Evolutionary conservation across 2,797 vertebrate species (phyloP).

Genomic region (Diglossa cyanea): DNA sequence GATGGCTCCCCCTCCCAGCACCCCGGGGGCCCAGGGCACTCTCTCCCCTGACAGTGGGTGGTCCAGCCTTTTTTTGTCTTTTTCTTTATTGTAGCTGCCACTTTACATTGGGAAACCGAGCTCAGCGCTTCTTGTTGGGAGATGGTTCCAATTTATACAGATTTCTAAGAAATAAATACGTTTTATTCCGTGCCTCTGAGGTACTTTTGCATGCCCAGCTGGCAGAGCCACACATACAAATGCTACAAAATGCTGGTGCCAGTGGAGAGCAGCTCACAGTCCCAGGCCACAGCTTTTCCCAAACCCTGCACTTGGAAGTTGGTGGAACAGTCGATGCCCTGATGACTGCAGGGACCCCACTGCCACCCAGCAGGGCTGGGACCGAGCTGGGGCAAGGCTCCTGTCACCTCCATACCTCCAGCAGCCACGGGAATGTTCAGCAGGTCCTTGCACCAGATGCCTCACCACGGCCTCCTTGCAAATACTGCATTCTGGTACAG

Average conservation of each 20-base stretch:
- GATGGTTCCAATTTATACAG: slow-evolving; percentile 25
- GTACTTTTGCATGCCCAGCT: background rate
- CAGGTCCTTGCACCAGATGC: background rate
- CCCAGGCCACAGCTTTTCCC: background rate
- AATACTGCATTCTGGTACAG: background rate
- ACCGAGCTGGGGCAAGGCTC: background rate
- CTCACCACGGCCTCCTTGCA: background rate
- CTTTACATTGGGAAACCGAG: background rate
- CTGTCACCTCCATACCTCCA: background rate
- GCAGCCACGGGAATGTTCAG: fast-evolving
- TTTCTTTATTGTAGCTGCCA: slow-evolving; percentile 1
- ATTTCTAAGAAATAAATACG: background rate
- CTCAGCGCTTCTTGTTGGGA: background rate
- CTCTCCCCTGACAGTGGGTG: slow-evolving; percentile 20
- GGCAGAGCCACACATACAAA: background rate
- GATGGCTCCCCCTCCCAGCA: background rate
- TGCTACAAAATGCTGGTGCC: background rate
- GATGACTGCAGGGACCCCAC: background rate
- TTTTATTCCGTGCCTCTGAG: background rate
- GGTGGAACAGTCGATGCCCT: background rate
- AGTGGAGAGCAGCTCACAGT: background rate
- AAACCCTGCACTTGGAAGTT: background rate
- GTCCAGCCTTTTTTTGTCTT: slow-evolving; percentile 16
- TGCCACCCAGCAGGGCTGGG: background rate
- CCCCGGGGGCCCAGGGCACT: background rate